These are phyloP conservation scores for Drepana falcataria DNA, from an alignment of 2,888 invertebrate species.

Conservation along the genomic window DNA sequence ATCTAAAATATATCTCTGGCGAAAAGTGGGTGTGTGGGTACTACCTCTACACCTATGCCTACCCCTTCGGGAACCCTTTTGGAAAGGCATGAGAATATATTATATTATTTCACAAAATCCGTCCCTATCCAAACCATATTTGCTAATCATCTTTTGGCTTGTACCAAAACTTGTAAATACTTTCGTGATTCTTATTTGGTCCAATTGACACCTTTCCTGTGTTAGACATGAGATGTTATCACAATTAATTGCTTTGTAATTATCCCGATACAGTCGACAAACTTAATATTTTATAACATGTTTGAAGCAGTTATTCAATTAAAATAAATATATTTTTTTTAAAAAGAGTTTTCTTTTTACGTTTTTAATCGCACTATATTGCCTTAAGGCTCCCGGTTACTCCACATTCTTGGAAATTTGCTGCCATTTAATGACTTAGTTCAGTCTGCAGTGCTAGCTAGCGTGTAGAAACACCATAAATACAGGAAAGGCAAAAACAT, in stretches of 20 bases:
- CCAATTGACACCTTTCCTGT: neutral
- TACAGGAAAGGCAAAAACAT: slow-evolving; percentile 41
- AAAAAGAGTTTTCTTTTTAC: no score
- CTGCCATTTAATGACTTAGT: slow-evolving; percentile 20
- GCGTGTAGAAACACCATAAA: slow-evolving; percentile 46
- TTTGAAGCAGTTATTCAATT: no score
- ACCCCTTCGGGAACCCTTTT: no score
- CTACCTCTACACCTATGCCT: no score
- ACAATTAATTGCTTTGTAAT: neutral
- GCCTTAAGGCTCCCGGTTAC: neutral
- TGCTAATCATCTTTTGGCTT: neutral
- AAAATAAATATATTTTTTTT: no score
- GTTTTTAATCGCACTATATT: no score
- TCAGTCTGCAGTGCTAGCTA: slow-evolving; percentile 29
- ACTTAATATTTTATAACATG: no score
- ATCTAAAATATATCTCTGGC: no score
- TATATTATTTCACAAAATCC: no score
- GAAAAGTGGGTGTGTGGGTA: no score
- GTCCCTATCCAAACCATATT: neutral
- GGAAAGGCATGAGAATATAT: no score
- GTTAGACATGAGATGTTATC: neutral
- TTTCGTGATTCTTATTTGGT: neutral
- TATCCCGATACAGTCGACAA: no score
- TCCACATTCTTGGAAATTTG: neutral
- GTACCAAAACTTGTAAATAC: neutral